phyloP scores from a whole-genome alignment of 2,113 vertebrate genomes.

The Pluvialis apricaria region DNA sequence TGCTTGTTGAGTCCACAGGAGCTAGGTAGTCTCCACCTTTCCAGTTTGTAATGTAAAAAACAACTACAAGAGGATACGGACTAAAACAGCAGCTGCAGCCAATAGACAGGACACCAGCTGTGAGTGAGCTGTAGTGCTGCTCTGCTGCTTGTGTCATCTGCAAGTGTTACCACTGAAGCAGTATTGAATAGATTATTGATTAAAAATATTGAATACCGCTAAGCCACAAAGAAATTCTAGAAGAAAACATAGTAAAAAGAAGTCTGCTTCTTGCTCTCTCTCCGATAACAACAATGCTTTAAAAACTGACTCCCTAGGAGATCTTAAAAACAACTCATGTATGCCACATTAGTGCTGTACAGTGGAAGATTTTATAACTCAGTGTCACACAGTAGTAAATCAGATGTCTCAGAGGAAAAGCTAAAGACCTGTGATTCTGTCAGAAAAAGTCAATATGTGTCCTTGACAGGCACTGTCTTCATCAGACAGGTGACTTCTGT shows the following conservation, averaged over 20 bases:
- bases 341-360: not conserved
- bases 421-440: not conserved
- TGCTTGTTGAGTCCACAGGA: not conserved
- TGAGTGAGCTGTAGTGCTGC: not conserved
- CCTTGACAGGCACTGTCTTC: not conserved
- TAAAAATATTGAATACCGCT: not conserved
- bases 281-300: not conserved
- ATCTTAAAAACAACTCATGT: not conserved
- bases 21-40: not conserved
- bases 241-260: not conserved
- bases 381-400: not conserved
- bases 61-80: not conserved
- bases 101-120: not conserved
- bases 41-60: not conserved
- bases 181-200: conserved; percentile 8
- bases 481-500: not conserved
- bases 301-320: conserved; percentile 2
- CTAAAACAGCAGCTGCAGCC: not conserved
- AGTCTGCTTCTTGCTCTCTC: not conserved
- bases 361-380: not conserved
- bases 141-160: not conserved
- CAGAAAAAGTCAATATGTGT: not conserved
- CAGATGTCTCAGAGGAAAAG: not conserved
- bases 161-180: not conserved
- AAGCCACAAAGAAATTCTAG: not conserved